Evolutionary conservation across 2,797 vertebrate genomes (phyloP), one percentile per base, ranked within the genome.

Genomic region (Coracias cyanogaster): DNA sequence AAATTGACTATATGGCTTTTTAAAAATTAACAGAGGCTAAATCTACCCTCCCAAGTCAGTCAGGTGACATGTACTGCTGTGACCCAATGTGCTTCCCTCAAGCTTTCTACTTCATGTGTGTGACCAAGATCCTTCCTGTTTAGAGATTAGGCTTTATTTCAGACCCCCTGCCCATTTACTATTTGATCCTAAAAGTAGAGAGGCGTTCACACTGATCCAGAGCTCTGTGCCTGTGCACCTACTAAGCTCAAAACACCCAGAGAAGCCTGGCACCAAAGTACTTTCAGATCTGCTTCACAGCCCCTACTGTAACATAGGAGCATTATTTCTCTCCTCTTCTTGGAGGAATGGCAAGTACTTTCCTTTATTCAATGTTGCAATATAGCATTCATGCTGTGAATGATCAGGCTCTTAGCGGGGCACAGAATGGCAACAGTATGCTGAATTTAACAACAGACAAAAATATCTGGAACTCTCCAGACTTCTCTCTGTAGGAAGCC

Each of bases 371-470:
- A 46, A 80, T 24, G 55, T 17, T 67, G 80, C 83, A 85, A 24
- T 58, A 39, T 2, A 22, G 83, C 83, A 87, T 57, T 82, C 95
- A 86, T 0, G 51, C 96, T 95, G 96, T 14, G 95, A 94, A 71
- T 19, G 48, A 95, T 90, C 73, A 57, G 74, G 60, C 82, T 94
- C 88, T 84, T 67, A 12, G 46, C 52, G 46, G 31, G 78, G 21
- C 37, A 57, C 1, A 5, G 82, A 84, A 91, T 69, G 82, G 81
- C 64, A 93, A 60, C 74, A 70, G 39, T 33, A 78, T 15, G 60
- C 81, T 70, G 96, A 94, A 95, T 97, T 96, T 94, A 96, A 94
- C 90, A 82, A n/a, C 81, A 73, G 81, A 85, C 57, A 82, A 92
- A 96, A 96, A 89, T 89, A 93, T 85, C 86, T 90, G 91, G 79